phyloP scores from a whole-genome alignment of 2,888 invertebrate species.

The Drosophila borealis region DNA sequence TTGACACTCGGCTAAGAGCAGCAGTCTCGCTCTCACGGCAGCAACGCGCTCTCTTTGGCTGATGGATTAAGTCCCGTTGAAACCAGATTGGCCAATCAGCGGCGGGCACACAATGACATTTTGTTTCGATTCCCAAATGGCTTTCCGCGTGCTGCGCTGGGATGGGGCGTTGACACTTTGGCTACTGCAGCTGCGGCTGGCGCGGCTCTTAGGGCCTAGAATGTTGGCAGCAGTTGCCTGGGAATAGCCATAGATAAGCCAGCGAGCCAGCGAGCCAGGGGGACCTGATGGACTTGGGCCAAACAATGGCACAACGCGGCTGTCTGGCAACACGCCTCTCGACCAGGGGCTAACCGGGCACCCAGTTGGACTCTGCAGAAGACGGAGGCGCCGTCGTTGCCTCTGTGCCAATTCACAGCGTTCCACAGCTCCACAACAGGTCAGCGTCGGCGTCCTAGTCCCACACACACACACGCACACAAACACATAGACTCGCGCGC shows the following conservation, averaged over 20 bases:
- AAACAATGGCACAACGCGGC: slow-evolving; percentile 26
- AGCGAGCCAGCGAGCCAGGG: slow-evolving; percentile 14
- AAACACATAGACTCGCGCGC: background rate
- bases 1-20: slow-evolving; percentile 42
- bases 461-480: slow-evolving; percentile 4
- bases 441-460: slow-evolving; percentile 46
- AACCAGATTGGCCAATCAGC: slow-evolving; percentile 66
- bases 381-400: slow-evolving; percentile 39
- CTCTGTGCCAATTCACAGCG: slow-evolving; percentile 70
- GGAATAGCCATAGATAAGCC: slow-evolving; percentile 61
- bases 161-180: slow-evolving; percentile 70
- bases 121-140: slow-evolving; percentile 71
- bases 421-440: slow-evolving; percentile 64
- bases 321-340: slow-evolving; percentile 57
- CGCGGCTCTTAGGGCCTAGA: background rate
- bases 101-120: slow-evolving; percentile 64
- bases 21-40: slow-evolving; percentile 20
- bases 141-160: slow-evolving; percentile 34
- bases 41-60: slow-evolving; percentile 41
- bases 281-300: slow-evolving; percentile 48
- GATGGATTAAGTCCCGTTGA: slow-evolving; percentile 48
- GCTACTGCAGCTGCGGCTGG: slow-evolving; percentile 22
- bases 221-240: slow-evolving; percentile 44
- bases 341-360: slow-evolving; percentile 20
- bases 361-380: slow-evolving; percentile 35